A percentile compares a stretch with the other conserved stretches of the same genome.
Conservation (phyloP, 1,140 invertebrate genomes). For the Physella acuta region DNA sequence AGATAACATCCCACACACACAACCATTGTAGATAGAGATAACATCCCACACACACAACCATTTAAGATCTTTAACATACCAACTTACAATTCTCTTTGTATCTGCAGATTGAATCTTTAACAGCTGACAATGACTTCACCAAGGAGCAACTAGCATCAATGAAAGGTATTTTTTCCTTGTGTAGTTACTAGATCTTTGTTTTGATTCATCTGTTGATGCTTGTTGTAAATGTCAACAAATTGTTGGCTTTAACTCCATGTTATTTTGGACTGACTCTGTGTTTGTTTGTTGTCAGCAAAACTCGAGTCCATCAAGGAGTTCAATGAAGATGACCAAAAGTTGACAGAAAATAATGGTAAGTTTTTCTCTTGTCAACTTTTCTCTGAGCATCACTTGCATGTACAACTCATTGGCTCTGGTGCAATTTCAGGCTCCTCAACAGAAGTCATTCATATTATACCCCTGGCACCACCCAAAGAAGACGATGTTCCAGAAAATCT, state of each 20-base stretch:
- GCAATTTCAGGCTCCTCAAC: conserved; percentile 36
- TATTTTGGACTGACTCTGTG: not conserved
- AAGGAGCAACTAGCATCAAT: conserved; percentile 60
- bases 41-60: no score
- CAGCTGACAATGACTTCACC: conserved; percentile 61
- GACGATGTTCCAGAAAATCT: conserved; percentile 40
- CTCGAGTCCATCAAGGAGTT: conserved; percentile 37
- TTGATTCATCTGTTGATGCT: no score
- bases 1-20: no score
- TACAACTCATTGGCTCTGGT: no score
- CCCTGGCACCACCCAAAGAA: conserved; percentile 27
- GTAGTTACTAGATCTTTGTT: not conserved
- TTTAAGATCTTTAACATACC: no score
- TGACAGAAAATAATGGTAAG: conserved; percentile 27
- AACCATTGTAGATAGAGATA: no score
- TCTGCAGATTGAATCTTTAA: conserved; percentile 54
- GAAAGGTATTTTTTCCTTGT: conserved; percentile 40
- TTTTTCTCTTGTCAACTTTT: no score
- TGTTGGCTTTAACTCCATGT: no score
- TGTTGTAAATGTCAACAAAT: no score
- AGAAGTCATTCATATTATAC: conserved; percentile 36
- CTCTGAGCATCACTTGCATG: no score
- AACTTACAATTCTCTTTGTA: no score
- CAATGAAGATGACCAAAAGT: conserved; percentile 40
- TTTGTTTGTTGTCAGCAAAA: conserved; percentile 28